Base-by-base conservation (phyloP, 2,888 invertebrate species). In the Stegophylla sp. region DNA sequence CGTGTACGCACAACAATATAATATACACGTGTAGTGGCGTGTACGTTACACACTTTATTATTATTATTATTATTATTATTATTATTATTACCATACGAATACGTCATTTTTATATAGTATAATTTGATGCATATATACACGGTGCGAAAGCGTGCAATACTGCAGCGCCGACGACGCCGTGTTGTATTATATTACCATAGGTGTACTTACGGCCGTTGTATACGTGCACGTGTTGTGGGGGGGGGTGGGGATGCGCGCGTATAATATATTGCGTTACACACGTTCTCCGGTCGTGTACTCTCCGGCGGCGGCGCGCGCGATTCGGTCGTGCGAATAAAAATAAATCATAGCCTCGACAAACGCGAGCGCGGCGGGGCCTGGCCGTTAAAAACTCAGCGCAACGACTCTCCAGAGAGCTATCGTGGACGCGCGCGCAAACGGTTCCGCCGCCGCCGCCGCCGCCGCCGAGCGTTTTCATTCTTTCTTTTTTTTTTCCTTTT, bases 321-420 rank as follows among this genome's bases (percentile, higher is more conserved):
- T 59, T 53, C 17, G 79, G 69, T 61, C 13, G 34, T 20, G 45
- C 9, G 34, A 64, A 61, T 7, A 28, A 9, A 43, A n/a, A 69
- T 69, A 79, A 79, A 79, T 79, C 79, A 79, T 79, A 69, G 67
- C 20, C 61, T 48, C 69, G 61, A 59, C 74, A 74, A 74, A n/a
- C n/a, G n/a, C n/a, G n/a, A n/a, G n/a, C n/a, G n/a, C n/a, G n/a
- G n/a, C 75, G 64, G 51, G 48, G 51, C 69, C n/a, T n/a, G 69
- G 59, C 69, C 79, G 79, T 79, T 79, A 79, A 79, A 79, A 79
- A 79, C 79, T 79, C 69, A 43, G 7, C 79, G 7, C 79, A 79
- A 79, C 48, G 67, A 79, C 79, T 69, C 79, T 79, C 79, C 28
- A 34, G 79, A 79, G 79, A 23, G 79, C 69, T 48, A 53, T 71